Evolutionary conservation across 2,888 invertebrate genomes (phyloP), one percentile per base, ranked within the genome.

Genomic region (Hypercompe scribonia): DNA sequence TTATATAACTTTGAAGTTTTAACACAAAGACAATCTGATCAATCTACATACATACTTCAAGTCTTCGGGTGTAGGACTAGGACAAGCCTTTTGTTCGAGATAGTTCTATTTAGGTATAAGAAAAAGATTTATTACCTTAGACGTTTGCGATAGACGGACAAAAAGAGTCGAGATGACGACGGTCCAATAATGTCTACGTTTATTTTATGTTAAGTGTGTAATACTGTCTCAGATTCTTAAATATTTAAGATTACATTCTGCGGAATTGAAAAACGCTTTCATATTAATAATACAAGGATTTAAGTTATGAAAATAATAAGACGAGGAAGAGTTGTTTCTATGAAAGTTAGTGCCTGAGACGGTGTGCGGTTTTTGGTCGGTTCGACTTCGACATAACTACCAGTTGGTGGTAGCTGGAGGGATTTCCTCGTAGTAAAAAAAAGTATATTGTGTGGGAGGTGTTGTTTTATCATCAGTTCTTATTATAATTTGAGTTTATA

Each of bases 91-190:
- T 83, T 83, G 80, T 85, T 75, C 76, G 72, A 71, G 75, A 85
- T 84, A 79, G 81, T 80, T 83, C 78, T 84, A 83, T 84, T 83
- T 83, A 82, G 77, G 75, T 79, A 80, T 74, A 86, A 85, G 82
- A 82, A 84, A 83, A 82, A 86, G 85, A 85, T 85, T 85, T 84
- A 85, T 85, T 86, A 81, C 82, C 78, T 78, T 73, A 79, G 82
- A 86, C 82, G 83, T 80, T 64, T 76, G 75, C 72, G 81, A 86
- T 83, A 82, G 80, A 78, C 80, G 78, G 70, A 82, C 83, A 86
- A 85, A 85, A 81, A 78, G 78, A 65, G 67, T 71, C 76, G 71
- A 86, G 74, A 77, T 78, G 79, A 81, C 72, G 78, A 76, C 78
- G 80, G 82, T 84, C 78, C 70, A 68, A 71, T 71, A 61, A 79